Evolutionary conservation across 2,888 invertebrate species (phyloP), one percentile per base, ranked within the genome.

Genomic region (Tetheella fluctuosa): DNA sequence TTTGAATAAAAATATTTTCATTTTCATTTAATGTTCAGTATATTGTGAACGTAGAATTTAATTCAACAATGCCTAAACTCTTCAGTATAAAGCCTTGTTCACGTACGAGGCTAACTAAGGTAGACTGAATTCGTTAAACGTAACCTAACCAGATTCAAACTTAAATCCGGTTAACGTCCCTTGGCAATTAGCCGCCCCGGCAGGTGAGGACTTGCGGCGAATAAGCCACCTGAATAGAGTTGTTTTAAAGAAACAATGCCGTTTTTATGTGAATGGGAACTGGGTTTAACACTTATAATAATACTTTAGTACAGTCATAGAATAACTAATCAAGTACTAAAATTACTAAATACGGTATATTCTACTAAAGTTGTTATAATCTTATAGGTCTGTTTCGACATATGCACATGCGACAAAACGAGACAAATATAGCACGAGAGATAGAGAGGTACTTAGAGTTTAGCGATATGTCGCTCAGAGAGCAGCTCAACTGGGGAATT

Each of bases 71-170:
- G 69, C 59, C 63, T 65, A 64, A 72, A 48, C 10, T 48, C 17
- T 48, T 20, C n/a, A 10, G 2, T 62, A 60, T 58, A 69, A 72
- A 73, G 70, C 59, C 69, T 65, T 58, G 69, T 77, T 76, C 81
- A 78, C 81, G 81, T 81, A 77, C 77, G 64, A 64, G 68, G 69
- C 81, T 86, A 88, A 88, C 86, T 87, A 88, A 83, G 79, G 81
- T 74, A 76, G 84, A 78, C 84, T 81, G 84, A 83, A 88, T 89
- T 89, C 84, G 85, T 89, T 89, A 86, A 87, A 81, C 83, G 85
- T 84, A 80, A 83, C 85, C 84, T 86, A 90, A 88, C 86, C 84
- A 80, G 85, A 86, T 89, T 86, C 78, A 76, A 89, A 88, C 85
- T 89, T 89, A 86, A 90, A 90, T 86, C 88, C 81, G 71, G 81